phyloP scores from a whole-genome alignment of 2,113 vertebrate genomes.

The Xiphophorus maculatus region DNA sequence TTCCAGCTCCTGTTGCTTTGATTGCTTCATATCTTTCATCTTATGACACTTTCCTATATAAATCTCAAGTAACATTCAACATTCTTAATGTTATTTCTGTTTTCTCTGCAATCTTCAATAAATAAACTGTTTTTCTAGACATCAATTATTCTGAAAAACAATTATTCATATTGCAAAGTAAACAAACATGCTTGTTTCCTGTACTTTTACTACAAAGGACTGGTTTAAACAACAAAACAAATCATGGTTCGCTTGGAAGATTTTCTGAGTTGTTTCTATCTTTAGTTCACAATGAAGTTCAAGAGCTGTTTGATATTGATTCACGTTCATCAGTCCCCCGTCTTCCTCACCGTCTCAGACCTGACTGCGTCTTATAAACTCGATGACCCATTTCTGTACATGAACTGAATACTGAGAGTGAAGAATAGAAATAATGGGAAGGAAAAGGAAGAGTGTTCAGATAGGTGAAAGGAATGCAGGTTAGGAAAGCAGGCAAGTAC shows the following conservation, averaged over 20 bases:
- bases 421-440: constrained; percentile 2
- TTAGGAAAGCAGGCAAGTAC: constrained; percentile 24
- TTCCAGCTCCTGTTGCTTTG: constrained; percentile 12
- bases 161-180: not conserved
- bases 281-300: constrained; percentile 17
- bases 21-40: not conserved
- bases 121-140: not conserved
- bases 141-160: not conserved
- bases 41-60: not conserved
- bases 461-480: constrained; percentile 23
- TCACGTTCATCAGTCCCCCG: constrained; percentile 30
- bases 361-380: constrained; percentile 19
- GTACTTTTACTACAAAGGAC: not conserved
- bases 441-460: not conserved
- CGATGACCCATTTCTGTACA: constrained; percentile 18
- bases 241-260: constrained; percentile 32
- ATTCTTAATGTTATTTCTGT: not conserved
- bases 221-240: constrained; percentile 22
- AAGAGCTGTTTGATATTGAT: constrained; percentile 34
- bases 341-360: constrained; percentile 14
- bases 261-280: constrained; percentile 9
- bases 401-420: constrained; percentile 13
- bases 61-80: not conserved
- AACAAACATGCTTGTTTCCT: not conserved
- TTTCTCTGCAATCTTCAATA: not conserved